phyloP scores from a whole-genome alignment of 2,113 vertebrate genomes.

The Dipodomys merriami region DNA sequence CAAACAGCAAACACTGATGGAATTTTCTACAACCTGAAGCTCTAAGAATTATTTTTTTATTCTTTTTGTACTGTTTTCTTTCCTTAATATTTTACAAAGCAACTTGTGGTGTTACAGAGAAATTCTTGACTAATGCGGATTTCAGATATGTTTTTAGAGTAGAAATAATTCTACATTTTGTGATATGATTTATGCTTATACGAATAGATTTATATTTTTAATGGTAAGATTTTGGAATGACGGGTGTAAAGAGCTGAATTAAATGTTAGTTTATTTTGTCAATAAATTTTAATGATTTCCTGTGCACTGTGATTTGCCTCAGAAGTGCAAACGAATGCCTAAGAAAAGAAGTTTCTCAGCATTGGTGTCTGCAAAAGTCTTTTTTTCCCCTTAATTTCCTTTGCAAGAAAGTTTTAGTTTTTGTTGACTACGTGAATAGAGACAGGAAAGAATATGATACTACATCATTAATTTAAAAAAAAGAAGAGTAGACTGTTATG shows the following conservation, averaged over 20 bases:
- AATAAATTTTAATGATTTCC: conserved; percentile 50
- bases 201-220: not conserved
- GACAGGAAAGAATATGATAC: conserved; percentile 86
- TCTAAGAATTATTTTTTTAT: not conserved
- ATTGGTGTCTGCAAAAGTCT: conserved; percentile 74
- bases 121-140: conserved; percentile 54
- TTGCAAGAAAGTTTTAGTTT: conserved; percentile 83
- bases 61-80: not conserved
- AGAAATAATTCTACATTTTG: conserved; percentile 66
- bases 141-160: conserved; percentile 73
- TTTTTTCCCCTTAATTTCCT: conserved; percentile 72
- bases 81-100: conserved; percentile 81
- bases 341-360: conserved; percentile 68
- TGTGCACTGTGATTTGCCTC: conserved; percentile 69
- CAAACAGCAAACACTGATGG: conserved; percentile 79
- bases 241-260: conserved; percentile 65
- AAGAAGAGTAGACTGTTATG: conserved; percentile 86
- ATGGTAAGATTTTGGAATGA: conserved; percentile 73
- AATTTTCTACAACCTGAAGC: conserved; percentile 76
- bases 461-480: conserved; percentile 85
- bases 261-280: conserved; percentile 78
- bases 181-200: conserved; percentile 24
- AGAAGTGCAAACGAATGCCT: conserved; percentile 71
- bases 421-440: conserved; percentile 79
- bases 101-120: conserved; percentile 49